phyloP scores from a whole-genome alignment of 2,113 vertebrate genomes.

The Grus americana region DNA sequence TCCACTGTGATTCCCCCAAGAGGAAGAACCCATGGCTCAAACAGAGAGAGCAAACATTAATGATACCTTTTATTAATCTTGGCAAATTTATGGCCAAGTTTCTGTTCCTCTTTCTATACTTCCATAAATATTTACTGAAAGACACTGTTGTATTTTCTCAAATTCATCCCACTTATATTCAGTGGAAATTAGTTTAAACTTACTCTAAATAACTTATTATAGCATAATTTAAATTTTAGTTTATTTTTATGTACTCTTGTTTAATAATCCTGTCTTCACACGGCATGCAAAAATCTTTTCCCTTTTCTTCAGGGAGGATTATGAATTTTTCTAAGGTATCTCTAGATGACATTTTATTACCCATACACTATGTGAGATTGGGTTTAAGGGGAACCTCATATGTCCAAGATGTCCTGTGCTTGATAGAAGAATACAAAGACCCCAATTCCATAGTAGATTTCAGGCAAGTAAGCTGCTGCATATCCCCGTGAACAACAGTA shows the following conservation, averaged over 20 bases:
- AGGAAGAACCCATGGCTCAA: constrained; percentile 30
- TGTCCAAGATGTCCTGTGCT: fast-evolving
- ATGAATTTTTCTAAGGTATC: background rate
- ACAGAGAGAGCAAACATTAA: background rate
- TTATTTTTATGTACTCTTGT: background rate
- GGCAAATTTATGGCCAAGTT: constrained; percentile 36
- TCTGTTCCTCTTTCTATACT: constrained; percentile 27
- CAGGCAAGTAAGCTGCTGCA: background rate
- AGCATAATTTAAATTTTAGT: background rate
- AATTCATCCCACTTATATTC: background rate
- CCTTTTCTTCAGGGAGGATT: background rate
- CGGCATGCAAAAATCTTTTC: background rate
- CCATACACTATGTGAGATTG: background rate
- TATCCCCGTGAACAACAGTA: background rate
- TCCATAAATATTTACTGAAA: constrained; percentile 13
- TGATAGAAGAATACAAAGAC: background rate
- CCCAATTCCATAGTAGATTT: background rate
- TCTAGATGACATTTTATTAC: background rate
- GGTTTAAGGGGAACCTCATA: background rate
- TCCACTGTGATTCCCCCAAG: constrained; percentile 50
- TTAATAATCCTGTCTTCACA: background rate
- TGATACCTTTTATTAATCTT: constrained; percentile 24
- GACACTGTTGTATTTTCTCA: background rate
- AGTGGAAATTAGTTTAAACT: background rate
- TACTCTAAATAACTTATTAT: background rate